phyloP scores from a whole-genome alignment of 92 coral and sea anemone species.

The Heteractis magnifica region DNA sequence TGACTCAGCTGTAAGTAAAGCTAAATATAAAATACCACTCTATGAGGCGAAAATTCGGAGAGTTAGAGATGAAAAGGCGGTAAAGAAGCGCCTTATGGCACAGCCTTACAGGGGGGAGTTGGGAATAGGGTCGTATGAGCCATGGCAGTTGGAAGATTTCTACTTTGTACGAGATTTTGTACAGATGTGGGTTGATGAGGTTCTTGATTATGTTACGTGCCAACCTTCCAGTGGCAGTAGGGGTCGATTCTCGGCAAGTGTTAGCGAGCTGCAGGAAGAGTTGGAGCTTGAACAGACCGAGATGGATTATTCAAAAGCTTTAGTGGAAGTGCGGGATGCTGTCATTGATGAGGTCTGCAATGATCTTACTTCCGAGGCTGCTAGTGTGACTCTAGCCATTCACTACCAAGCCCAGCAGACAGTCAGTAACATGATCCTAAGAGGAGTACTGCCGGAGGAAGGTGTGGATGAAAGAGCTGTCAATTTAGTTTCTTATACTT shows the following conservation, averaged over 20 bases:
- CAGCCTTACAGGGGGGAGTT: constrained; percentile 75
- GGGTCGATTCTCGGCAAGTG: constrained; percentile 23
- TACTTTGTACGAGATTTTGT: constrained; percentile 75
- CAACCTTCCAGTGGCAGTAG: constrained; percentile 40
- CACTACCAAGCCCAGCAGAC: constrained; percentile 46
- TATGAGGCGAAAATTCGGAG: constrained; percentile 44
- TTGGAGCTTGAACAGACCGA: constrained; percentile 52
- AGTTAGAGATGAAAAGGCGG: constrained; percentile 39
- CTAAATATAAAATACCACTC: constrained; percentile 54
- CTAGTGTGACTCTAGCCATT: constrained; percentile 41
- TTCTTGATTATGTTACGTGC: constrained; percentile 52
- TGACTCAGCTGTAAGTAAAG: constrained; percentile 39
- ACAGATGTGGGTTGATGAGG: constrained; percentile 72
- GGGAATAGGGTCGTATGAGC: constrained; percentile 78
- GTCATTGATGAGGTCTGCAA: constrained; percentile 56
- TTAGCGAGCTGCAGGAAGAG: constrained; percentile 48
- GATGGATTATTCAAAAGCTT: constrained; percentile 27
- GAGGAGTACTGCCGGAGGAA: constrained; percentile 35
- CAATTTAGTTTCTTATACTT: constrained; percentile 44
- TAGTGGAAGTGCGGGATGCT: constrained; percentile 30
- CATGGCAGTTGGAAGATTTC: constrained; percentile 82
- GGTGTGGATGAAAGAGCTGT: constrained; percentile 25
- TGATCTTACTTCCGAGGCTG: constrained; percentile 42
- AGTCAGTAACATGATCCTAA: constrained; percentile 42
- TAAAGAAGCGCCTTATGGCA: constrained; percentile 27